A percentile compares a stretch with the other conserved stretches of the same genome.
These are phyloP conservation scores for Listronotus bonariensis DNA, from an alignment of 1,140 invertebrate species.

Conservation along the genomic window DNA sequence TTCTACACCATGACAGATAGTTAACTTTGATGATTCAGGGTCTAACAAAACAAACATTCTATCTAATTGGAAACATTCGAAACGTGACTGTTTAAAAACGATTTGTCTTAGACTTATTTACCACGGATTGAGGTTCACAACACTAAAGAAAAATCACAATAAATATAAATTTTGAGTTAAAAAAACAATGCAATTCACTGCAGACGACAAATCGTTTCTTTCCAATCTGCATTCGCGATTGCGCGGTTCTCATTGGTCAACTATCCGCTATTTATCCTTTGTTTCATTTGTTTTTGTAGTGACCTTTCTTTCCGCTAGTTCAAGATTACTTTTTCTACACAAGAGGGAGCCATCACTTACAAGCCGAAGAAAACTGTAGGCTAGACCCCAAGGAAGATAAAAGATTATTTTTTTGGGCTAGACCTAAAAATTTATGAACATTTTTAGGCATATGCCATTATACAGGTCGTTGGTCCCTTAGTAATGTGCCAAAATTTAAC, in stretches of 20 bases:
- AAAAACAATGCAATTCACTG: conserved; percentile 36
- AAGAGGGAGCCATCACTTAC: no score
- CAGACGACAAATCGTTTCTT: conserved; percentile 30
- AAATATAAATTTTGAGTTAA: conserved; percentile 3
- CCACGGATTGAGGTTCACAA: neutral
- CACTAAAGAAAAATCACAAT: conserved; percentile 1
- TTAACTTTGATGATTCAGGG: conserved; percentile 33
- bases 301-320: neutral
- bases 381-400: no score
- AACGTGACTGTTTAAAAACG: neutral
- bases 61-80: neutral
- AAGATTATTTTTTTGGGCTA: no score
- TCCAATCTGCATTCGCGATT: conserved; percentile 28
- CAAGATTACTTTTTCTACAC: no score
- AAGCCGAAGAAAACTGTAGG: no score
- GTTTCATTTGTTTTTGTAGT: conserved; percentile 17
- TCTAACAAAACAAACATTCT: conserved; percentile 36
- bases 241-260: conserved; percentile 19
- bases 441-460: no score
- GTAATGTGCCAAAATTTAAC: no score
- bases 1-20: conserved; percentile 34
- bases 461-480: no score
- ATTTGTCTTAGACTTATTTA: neutral
- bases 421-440: no score
- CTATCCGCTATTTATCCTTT: conserved; percentile 8